phyloP scores from a whole-genome alignment of 30 jellyfish, hydroid and myxozoan genomes.

The Aurelia sp. region DNA sequence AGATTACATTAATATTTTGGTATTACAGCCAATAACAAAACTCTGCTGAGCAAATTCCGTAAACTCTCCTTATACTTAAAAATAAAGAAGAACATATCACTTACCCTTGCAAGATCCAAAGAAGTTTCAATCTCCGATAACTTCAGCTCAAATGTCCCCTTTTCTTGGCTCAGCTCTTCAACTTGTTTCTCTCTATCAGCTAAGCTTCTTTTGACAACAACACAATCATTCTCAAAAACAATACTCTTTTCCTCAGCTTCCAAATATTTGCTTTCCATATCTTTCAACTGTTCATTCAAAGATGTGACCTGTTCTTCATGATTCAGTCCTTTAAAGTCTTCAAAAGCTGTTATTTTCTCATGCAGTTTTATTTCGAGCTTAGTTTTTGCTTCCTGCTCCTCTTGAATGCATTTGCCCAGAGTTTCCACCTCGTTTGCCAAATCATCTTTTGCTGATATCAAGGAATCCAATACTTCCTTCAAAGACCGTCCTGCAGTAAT shows the following conservation, averaged over 20 bases:
- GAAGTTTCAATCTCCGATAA: conserved; percentile 44
- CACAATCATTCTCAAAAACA: conserved; percentile 13
- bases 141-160: conserved; percentile 22
- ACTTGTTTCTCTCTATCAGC: conserved; percentile 11
- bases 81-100: background rate
- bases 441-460: background rate
- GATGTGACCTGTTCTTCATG: conserved; percentile 34
- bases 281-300: conserved; percentile 13
- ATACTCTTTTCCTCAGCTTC: conserved; percentile 16
- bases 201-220: background rate
- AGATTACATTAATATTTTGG: no score
- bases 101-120: conserved; percentile 51
- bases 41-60: no score
- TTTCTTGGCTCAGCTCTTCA: conserved; percentile 56
- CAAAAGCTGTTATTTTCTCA: conserved; percentile 19
- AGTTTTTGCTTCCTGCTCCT: background rate
- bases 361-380: conserved; percentile 10
- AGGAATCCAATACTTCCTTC: background rate
- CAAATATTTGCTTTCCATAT: conserved; percentile 6
- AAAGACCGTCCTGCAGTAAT: background rate
- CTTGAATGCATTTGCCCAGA: background rate
- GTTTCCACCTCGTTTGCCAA: conserved; percentile 7
- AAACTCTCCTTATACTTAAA: no score
- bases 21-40: no score
- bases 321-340: conserved; percentile 31